phyloP scores from a whole-genome alignment of 2,888 invertebrate genomes.

The Chromoteleia sp. region DNA sequence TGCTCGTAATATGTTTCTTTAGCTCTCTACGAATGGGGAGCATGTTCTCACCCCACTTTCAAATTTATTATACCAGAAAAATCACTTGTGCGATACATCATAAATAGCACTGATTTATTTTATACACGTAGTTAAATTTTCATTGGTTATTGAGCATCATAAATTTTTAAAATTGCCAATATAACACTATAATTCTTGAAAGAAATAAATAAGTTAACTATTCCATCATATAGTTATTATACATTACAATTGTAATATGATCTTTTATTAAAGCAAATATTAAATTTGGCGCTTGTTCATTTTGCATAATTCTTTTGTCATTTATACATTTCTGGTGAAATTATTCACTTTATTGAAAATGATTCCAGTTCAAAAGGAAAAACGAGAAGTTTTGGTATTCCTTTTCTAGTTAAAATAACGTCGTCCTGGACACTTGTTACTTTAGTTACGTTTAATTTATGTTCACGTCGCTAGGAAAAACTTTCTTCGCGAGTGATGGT shows the following conservation, averaged over 20 bases:
- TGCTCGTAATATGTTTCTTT: slow-evolving; percentile 21
- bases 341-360: too few species aligned
- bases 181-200: too few species aligned
- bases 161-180: neutral
- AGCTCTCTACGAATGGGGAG: slow-evolving; percentile 23
- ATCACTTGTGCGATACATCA: slow-evolving; percentile 49
- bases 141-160: slow-evolving; percentile 4
- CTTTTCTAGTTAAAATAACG: neutral
- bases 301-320: too few species aligned
- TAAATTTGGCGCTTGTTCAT: too few species aligned
- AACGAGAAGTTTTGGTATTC: neutral
- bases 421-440: neutral
- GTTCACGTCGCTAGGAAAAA: neutral
- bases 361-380: too few species aligned
- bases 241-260: too few species aligned
- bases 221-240: too few species aligned
- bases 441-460: slow-evolving; percentile 19
- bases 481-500: slow-evolving; percentile 2
- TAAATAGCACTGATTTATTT: slow-evolving; percentile 48
- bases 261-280: too few species aligned
- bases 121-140: slow-evolving; percentile 25
- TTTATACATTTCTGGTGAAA: too few species aligned
- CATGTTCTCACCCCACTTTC: slow-evolving; percentile 19
- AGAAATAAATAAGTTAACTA: too few species aligned
- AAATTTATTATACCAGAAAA: slow-evolving; percentile 50